Conservation (phyloP, 2,113 vertebrate species). For the Eurystomus gularis region DNA sequence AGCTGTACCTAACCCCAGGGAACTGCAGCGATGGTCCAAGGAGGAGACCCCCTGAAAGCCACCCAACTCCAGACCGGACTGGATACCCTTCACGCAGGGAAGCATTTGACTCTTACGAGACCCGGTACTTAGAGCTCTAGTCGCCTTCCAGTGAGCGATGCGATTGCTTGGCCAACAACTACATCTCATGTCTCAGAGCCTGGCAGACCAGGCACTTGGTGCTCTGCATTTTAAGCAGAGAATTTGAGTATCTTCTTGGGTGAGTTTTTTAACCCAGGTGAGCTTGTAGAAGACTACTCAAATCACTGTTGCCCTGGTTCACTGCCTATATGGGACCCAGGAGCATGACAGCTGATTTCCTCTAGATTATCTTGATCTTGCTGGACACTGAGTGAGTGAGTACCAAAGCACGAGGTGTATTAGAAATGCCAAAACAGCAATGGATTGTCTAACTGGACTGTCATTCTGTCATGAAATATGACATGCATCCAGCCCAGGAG, state of each 20-base stretch:
- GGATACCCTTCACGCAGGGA: background rate
- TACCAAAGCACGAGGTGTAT: background rate
- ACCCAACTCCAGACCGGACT: background rate
- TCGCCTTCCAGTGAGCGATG: background rate
- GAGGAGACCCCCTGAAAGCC: background rate
- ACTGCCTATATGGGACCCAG: background rate
- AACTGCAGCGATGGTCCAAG: background rate
- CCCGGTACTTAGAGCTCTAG: background rate
- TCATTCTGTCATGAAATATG: conserved; percentile 8
- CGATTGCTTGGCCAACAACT: background rate
- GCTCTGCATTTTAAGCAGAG: background rate
- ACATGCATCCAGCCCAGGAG: background rate
- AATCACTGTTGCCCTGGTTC: background rate
- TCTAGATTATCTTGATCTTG: background rate
- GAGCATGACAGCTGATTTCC: background rate
- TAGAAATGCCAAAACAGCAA: background rate
- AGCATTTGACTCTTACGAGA: background rate
- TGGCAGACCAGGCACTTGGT: background rate
- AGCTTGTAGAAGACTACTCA: background rate
- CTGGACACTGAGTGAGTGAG: background rate
- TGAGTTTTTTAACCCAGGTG: background rate
- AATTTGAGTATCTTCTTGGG: background rate
- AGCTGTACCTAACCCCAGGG: background rate
- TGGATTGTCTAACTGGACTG: background rate
- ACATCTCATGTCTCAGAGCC: background rate